Evolutionary conservation across 2,888 invertebrate species (phyloP), one percentile per base, ranked within the genome.

Genomic region (Mesorhabditis spiculigera): DNA sequence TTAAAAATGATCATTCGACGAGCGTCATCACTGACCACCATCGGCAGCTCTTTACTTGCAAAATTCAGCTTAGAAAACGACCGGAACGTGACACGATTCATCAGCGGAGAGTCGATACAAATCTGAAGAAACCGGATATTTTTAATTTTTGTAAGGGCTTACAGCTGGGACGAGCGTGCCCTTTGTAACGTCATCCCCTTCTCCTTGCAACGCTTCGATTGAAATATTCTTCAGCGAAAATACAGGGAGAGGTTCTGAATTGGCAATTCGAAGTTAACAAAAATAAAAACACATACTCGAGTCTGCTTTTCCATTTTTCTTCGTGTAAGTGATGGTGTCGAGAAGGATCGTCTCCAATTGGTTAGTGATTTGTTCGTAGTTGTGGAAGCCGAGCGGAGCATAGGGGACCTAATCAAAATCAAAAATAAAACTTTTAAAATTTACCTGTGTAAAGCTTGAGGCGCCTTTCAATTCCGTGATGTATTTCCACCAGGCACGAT

Each of bases 401-500:
- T 28, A 28, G 28, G 28, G 28, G 28, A 28, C 28, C 28, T 28
- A 28, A 28, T 28, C 28, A 28, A 28, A 28, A 28, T 28, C 28
- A 28, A 28, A 28, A 28, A 28, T 28, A 28, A 28, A 28, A 28
- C 28, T 28, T 28, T 28, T 28, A 28, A 28, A 28, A 28, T 28
- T 28, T 28, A 28, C 28, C 28, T 28, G 28, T 28, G 28, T 28
- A 28, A 28, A 28, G 28, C 28, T 28, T 28, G 28, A 28, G 28
- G 28, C 28, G 28, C 28, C 28, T 28, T 28, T 28, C 28, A 28
- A 28, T 28, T 28, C 28, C 28, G 28, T 28, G 28, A 28, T 28
- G 41, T 71, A 73, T 16, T 45, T 69, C 84, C 84, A 84, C 83
- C 83, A 85, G 66, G 81, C 81, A 5, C 84, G 70, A 61, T 77